A percentile compares a stretch with the other conserved stretches of the same genome.
Evolutionary conservation across 2,888 invertebrate species (phyloP).

Genomic region (Gymnoscelis rufifasciata): DNA sequence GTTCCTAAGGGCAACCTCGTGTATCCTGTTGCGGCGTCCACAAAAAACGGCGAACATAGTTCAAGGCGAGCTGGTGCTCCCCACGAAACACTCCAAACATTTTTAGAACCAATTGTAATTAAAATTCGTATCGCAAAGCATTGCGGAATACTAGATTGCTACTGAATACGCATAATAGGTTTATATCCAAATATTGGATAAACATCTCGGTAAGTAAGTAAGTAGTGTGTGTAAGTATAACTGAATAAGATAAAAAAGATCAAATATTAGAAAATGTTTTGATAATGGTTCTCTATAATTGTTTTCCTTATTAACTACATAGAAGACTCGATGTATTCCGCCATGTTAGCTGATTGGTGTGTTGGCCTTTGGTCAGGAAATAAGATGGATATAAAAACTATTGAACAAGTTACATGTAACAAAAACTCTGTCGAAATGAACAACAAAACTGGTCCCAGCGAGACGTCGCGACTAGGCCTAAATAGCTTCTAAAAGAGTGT

Average conservation of each 20-base stretch:
- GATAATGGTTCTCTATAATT: no score
- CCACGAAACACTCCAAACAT: conserved; percentile 39
- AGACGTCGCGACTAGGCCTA: not conserved
- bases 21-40: conserved; percentile 67
- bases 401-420: not conserved
- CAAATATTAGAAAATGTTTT: no score
- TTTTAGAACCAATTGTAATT: conserved; percentile 24
- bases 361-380: not conserved
- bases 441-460: not conserved
- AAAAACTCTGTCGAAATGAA: not conserved
- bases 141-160: no score
- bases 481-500: not conserved
- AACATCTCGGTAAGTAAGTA: no score
- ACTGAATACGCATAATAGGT: no score
- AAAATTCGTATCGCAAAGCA: conserved; percentile 17
- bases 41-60: conserved; percentile 74
- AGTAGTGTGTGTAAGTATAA: no score
- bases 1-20: conserved; percentile 52
- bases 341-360: no score
- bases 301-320: no score
- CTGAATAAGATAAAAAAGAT: no score
- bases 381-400: not conserved
- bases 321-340: not conserved
- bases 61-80: conserved; percentile 73
- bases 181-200: no score